Percentiles rank a stretch among this genome's conserved stretches.
phyloP scores from a whole-genome alignment of 2,797 vertebrate species.

The Molossus alvarezi region DNA sequence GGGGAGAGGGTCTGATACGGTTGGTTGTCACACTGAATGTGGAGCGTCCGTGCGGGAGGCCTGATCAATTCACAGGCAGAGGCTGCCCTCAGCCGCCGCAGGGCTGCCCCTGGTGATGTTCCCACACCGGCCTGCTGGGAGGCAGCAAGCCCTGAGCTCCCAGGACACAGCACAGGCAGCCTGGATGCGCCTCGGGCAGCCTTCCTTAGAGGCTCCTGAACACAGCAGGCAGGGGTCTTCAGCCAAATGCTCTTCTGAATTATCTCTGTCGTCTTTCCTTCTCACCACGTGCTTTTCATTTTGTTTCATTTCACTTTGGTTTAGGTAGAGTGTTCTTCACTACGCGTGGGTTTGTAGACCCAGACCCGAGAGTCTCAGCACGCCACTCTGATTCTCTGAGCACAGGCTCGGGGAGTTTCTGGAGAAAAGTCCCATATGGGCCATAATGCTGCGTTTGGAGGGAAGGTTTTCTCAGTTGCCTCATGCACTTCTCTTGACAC shows the following conservation, averaged over 20 bases:
- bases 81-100: neutral
- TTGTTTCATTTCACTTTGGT: neutral
- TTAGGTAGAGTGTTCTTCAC: neutral
- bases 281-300: neutral
- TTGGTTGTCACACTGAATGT: neutral
- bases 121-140: neutral
- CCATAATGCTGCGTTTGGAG: neutral
- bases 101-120: neutral
- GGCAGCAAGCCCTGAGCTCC: neutral
- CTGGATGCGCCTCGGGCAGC: fast-evolving
- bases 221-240: neutral
- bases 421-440: neutral
- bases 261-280: neutral
- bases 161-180: neutral
- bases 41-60: neutral
- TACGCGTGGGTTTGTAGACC: neutral
- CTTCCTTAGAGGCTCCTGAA: neutral
- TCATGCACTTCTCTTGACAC: neutral
- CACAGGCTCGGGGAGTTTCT: neutral
- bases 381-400: neutral
- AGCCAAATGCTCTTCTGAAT: neutral
- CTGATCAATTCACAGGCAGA: neutral
- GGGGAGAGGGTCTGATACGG: neutral
- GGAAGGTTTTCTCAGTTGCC: neutral
- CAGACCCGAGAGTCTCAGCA: neutral